Conservation (phyloP, 2,797 vertebrate species). For the Cottoperca gobio region DNA sequence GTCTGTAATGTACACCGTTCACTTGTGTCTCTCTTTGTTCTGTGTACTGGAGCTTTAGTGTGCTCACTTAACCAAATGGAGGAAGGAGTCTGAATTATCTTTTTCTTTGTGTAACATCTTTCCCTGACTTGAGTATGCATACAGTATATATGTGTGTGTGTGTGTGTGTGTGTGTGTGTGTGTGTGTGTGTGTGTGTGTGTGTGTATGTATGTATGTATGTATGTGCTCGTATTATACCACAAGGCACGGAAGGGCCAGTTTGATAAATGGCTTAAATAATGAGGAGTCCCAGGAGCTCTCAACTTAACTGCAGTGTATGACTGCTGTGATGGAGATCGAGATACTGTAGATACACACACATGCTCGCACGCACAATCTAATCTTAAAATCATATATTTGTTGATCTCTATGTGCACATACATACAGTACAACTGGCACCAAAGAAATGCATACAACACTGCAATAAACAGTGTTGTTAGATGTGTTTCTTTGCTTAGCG, state of each 20-base stretch:
- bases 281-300: slow-evolving; percentile 84
- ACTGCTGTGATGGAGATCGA: slow-evolving; percentile 65
- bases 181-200: slow-evolving; percentile 24
- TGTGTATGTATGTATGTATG: slow-evolving; percentile 12
- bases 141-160: not conserved
- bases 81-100: slow-evolving; percentile 28
- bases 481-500: slow-evolving; percentile 37
- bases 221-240: slow-evolving; percentile 28
- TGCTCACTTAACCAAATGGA: slow-evolving; percentile 16
- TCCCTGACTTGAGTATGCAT: slow-evolving; percentile 17
- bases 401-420: slow-evolving; percentile 12
- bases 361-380: slow-evolving; percentile 27
- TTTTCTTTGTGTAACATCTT: slow-evolving; percentile 38
- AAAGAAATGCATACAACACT: slow-evolving; percentile 35
- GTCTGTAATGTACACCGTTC: slow-evolving; percentile 2
- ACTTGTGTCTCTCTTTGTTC: slow-evolving; percentile 33
- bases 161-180: slow-evolving; percentile 1
- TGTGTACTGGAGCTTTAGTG: slow-evolving; percentile 29
- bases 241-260: slow-evolving; percentile 67
- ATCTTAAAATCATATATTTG: slow-evolving; percentile 50
- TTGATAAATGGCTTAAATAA: slow-evolving; percentile 91
- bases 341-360: slow-evolving; percentile 40
- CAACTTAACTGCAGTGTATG: slow-evolving; percentile 86
- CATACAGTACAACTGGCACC: slow-evolving; percentile 23
- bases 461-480: slow-evolving; percentile 16